These are phyloP conservation scores for Todiramphus chloris DNA, from an alignment of 2,113 vertebrate species.

Conservation along the genomic window DNA sequence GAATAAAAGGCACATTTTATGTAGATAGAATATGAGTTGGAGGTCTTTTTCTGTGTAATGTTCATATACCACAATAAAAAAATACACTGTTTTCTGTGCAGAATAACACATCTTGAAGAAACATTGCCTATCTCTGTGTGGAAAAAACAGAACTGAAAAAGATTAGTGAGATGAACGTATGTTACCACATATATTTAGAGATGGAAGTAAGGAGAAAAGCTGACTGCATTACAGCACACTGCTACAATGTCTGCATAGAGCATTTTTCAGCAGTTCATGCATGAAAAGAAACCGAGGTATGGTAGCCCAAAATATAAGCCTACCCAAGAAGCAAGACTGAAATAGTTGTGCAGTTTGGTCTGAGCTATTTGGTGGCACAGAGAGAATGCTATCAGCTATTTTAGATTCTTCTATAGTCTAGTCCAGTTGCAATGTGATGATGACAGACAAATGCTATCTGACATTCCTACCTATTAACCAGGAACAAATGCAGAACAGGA, in stretches of 20 bases:
- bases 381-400: neutral
- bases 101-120: neutral
- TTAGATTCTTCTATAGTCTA: neutral
- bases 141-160: neutral
- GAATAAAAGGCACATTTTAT: neutral
- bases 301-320: neutral
- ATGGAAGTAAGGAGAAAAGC: neutral
- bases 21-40: neutral
- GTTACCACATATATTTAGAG: neutral
- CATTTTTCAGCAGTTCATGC: neutral
- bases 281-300: neutral
- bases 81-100: neutral
- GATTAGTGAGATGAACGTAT: neutral
- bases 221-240: neutral
- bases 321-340: neutral
- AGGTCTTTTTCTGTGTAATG: neutral
- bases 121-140: accelerated
- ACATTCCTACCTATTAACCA: neutral
- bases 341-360: neutral
- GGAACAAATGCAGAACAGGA: neutral
- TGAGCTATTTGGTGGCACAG: neutral
- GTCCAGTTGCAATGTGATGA: neutral
- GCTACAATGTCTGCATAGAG: neutral
- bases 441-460: neutral
- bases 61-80: neutral